These are phyloP conservation scores for Mastomys coucha DNA, from an alignment of 2,113 vertebrate species.

Conservation along the genomic window DNA sequence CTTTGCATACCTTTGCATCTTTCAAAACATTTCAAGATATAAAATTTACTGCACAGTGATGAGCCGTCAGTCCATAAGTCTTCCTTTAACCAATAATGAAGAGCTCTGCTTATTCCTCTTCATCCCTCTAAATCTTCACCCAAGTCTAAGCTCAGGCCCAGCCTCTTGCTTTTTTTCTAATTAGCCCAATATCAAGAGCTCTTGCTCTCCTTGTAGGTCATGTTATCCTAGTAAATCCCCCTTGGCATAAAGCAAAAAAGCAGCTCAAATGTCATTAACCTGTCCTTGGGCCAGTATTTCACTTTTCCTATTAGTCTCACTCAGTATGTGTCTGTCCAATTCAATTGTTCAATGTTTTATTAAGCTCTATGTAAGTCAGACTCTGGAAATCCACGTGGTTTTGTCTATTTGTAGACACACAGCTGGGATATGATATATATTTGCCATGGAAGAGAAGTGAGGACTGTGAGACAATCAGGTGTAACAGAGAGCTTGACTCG, in stretches of 20 bases:
- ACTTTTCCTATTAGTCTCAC: neutral
- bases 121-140: neutral
- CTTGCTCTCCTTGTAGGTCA: neutral
- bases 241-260: neutral
- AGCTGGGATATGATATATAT: neutral
- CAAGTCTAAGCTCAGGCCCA: neutral
- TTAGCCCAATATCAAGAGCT: neutral
- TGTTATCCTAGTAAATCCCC: neutral
- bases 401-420: neutral
- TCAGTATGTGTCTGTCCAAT: neutral
- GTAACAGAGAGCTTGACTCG: neutral
- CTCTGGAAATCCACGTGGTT: neutral
- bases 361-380: neutral
- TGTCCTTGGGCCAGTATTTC: neutral
- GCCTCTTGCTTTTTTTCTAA: neutral
- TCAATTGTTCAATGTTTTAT: neutral
- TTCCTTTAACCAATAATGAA: neutral
- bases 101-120: neutral
- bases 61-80: neutral
- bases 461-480: neutral
- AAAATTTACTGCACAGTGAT: neutral
- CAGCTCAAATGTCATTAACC: neutral
- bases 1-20: neutral
- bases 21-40: neutral
- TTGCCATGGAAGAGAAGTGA: neutral